These are phyloP conservation scores for Rhabdomys pumilio DNA, from an alignment of 2,797 vertebrate genomes.

Conservation along the genomic window DNA sequence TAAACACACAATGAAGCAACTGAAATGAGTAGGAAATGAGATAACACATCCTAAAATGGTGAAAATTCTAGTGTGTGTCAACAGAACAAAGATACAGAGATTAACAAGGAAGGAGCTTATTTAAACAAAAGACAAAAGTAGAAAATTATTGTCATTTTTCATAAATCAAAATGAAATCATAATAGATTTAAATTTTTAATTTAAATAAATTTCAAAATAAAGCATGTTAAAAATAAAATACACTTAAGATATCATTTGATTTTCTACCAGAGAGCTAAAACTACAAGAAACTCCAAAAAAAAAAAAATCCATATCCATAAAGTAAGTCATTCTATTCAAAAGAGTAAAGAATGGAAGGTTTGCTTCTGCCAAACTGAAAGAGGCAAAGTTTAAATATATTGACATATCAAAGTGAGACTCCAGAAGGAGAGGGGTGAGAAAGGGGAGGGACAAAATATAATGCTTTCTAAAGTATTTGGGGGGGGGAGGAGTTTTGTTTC, in stretches of 20 bases:
- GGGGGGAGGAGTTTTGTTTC: neutral
- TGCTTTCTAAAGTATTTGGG: neutral
- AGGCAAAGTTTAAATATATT: neutral
- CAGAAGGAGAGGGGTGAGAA: neutral
- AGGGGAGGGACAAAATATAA: neutral
- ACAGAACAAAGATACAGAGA: neutral
- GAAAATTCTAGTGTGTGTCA: neutral
- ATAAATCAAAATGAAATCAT: conserved; percentile 13
- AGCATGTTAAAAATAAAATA: conserved; percentile 26
- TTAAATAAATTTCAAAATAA: neutral
- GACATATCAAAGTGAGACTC: neutral
- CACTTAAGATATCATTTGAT: conserved; percentile 1
- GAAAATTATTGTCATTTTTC: neutral
- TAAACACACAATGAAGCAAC: conserved; percentile 28
- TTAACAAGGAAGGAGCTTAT: neutral
- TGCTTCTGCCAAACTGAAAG: neutral
- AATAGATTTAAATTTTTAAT: conserved; percentile 9
- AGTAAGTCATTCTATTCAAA: neutral
- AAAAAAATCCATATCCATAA: neutral
- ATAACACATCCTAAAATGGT: neutral
- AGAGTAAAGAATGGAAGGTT: neutral
- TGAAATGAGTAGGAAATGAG: neutral
- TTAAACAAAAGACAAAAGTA: conserved; percentile 29
- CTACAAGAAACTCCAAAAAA: neutral
- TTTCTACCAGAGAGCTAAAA: neutral